Conservation (phyloP, 2,888 invertebrate genomes). For the Arrhopalites spinosus region DNA sequence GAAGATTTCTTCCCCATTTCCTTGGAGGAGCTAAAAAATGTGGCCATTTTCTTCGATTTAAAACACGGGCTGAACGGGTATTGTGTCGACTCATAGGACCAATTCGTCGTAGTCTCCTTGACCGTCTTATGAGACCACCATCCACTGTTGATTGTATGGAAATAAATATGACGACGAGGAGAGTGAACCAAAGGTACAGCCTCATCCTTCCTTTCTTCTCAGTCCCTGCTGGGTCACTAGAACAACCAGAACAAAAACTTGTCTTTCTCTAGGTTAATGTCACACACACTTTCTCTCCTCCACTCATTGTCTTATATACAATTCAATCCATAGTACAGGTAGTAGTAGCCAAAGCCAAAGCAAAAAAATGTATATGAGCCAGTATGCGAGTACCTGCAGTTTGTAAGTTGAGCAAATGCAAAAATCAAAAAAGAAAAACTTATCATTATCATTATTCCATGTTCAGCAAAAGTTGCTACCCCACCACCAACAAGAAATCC, state of each 20-base stretch:
- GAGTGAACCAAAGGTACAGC: constrained; percentile 44
- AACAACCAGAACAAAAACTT: constrained; percentile 55
- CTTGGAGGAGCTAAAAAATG: constrained; percentile 35
- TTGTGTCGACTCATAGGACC: background rate
- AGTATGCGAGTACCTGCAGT: background rate
- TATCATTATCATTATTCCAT: background rate
- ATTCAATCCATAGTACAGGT: background rate
- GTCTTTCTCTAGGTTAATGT: constrained; percentile 56
- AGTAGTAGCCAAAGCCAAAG: background rate
- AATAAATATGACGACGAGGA: constrained; percentile 40
- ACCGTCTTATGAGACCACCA: constrained; percentile 31
- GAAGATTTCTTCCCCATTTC: constrained; percentile 21
- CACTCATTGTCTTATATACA: background rate
- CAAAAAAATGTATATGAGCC: background rate
- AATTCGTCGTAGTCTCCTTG: constrained; percentile 30
- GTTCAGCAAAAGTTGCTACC: background rate
- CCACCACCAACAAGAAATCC: background rate
- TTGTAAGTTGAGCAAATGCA: background rate
- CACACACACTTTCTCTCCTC: constrained; percentile 49
- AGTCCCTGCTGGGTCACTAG: constrained; percentile 54
- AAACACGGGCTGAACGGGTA: background rate
- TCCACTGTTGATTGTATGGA: constrained; percentile 19
- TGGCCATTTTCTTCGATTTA: constrained; percentile 26
- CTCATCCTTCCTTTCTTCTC: constrained; percentile 46
- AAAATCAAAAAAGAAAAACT: background rate